Evolutionary conservation across 2,113 vertebrate genomes (phyloP), one percentile per base, ranked within the genome.

Genomic region (Hiodon tergisus): DNA sequence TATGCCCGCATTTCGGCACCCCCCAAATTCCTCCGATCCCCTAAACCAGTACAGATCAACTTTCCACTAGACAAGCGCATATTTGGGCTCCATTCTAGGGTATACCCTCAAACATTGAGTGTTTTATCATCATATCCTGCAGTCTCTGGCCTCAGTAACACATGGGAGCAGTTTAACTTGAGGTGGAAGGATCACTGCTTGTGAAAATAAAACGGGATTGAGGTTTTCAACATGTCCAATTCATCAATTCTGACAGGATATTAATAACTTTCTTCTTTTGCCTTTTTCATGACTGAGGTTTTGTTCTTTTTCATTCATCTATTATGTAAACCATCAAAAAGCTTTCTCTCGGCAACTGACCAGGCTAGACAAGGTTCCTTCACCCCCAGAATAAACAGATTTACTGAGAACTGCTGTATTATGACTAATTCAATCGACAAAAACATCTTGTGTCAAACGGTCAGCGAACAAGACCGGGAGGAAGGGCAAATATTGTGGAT

Each of bases 171-270:
- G 53, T 54, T 75, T 16, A 76, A 68, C 51, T 0, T 65, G 67
- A 76, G 66, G 79, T 80, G 77, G 81, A 81, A 75, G 76, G 78
- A 78, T 78, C 77, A 78, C 67, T 75, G 79, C 84, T 81, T 83
- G 85, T 84, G 82, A 82, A 86, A 88, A 88, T 81, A 88, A 81
- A 85, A 80, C 72, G 76, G 10, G 51, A 76, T 76, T 65, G 55
- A 75, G 69, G 79, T 78, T 80, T 76, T 68, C 76, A 77, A 76
- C 80, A 78, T 72, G 52, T 77, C 80, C 70, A 81, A 83, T 80
- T 79, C 61, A 75, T 88, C 84, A 87, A 76, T 75, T 84, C 86
- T 78, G 85, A 83, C 83, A 83, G 85, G 81, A 82, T 88, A 85
- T 86, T 86, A 85, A 86, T 84, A 86, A 82, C 81, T 78, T 80